Evolutionary conservation across 2,797 vertebrate species (phyloP), one percentile per base, ranked within the genome.

Genomic region (Myiotriccus ornatus): DNA sequence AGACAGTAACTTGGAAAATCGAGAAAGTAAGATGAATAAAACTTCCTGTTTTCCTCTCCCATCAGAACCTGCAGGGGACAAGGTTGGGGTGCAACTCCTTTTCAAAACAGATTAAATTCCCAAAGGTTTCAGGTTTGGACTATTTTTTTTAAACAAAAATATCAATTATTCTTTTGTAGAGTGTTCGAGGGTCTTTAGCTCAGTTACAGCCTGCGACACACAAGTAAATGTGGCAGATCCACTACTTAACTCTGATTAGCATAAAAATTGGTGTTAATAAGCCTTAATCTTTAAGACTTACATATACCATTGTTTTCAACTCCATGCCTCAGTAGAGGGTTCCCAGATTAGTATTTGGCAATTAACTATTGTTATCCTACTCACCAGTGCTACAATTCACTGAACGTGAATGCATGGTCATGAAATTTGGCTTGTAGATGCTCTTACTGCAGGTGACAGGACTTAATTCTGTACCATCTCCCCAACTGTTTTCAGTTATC

Each of bases 21-120:
- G 49, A 97, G 94, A 93, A 95, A 95, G 84, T 32, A 94, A 96
- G 92, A 97, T 96, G 95, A 98, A 97, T 95, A 90, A 93, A 94
- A 94, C 55, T 97, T 98, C 96, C 96, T 97, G 96, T 97, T 97
- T 98, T 97, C 87, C 30, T 96, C 97, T 96, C 83, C 56, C 85
- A 41, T 76, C 47, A 68, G 20, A 95, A 19, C 55, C 96, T 96
- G 84, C 92, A 92, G 96, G 91, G 35, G 39, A 71, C 49, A 68
- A 57, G 39, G 27, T 0, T 73, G 5, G 6, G 87, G 88, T 78
- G 16, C 77, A 95, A 78, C 47, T 4, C 28, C 56, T 94, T 97
- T 97, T 95, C 94, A 90, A 85, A 96, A 83, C 96, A 97, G 89
- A 95, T 95, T 92, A 41, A 23, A 93, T 94, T 94, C 92, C 67